phyloP scores from a whole-genome alignment of 1,140 invertebrate species.

The Magallana angulata region DNA sequence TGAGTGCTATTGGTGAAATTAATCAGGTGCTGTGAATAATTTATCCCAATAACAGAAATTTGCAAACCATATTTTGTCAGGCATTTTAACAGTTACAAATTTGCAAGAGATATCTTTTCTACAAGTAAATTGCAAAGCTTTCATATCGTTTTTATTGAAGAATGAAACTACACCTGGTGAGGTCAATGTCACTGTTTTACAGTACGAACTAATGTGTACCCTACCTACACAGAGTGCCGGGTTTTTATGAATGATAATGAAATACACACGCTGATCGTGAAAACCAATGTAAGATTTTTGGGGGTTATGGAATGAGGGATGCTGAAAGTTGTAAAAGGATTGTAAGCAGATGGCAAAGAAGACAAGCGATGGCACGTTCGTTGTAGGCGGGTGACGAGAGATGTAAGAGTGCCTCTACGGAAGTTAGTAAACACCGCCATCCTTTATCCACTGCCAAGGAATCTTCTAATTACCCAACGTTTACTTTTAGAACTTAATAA shows the following conservation, averaged over 20 bases:
- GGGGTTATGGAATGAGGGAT: not conserved
- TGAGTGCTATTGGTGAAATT: no score
- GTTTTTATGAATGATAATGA: not conserved
- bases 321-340: not conserved
- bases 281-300: not conserved
- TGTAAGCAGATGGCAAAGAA: not conserved
- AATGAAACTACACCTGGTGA: no score
- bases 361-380: not conserved
- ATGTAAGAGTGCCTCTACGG: not conserved
- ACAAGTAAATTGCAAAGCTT: no score
- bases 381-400: not conserved
- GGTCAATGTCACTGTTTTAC: no score
- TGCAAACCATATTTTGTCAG: no score
- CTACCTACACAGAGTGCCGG: no score
- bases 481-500: slow-evolving; percentile 20
- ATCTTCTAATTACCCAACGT: slow-evolving; percentile 4
- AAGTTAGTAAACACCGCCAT: not conserved
- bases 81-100: no score
- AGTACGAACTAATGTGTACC: no score
- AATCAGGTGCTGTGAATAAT: no score
- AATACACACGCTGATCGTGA: not conserved
- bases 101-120: no score
- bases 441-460: slow-evolving; percentile 7
- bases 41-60: no score
- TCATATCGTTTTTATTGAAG: no score